Base-by-base conservation (phyloP, 1,140 invertebrate species). In the Drosophila malerkotliana region DNA sequence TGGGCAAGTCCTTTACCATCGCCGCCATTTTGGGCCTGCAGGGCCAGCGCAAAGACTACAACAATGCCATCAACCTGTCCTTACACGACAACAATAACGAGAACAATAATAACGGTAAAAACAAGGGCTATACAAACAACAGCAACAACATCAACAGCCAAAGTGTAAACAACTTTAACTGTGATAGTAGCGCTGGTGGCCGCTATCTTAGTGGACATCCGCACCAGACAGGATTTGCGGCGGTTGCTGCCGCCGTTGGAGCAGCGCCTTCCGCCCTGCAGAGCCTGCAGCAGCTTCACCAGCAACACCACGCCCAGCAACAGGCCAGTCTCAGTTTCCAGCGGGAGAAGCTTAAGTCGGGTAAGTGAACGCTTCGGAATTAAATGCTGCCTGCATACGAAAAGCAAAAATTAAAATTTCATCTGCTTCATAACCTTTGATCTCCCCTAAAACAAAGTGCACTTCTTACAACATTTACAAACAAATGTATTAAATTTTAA, bases 21-120 rank as follows among this genome's bases (percentile, higher is more conserved):
- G 96, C 96, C 68, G 95, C 95, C 14, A 96, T 97, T 78, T 93
- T 97, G n/a, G 96, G 95, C 6, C 92, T 95, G 52, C 92, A 92
- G 47, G 82, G 54, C 53, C 83, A 87, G 24, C 74, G 83, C n/a
- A 91, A 92, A 67, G 91, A 92, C 49, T 91, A 90, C 76, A 91
- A 90, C 77, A 91, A 89, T 76, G 91, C 89, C 59, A 92, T 92
- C 64, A 92, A 92, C 80, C 67, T 92, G 67, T 92, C 91, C 61
- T 74, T 92, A 34, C 91, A 92, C 77, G 83, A 78, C 58, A 82
- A 57, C 72, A 72, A 64, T 32, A 49, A 41, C 62, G 75, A 8
- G 55, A 78, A 57, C 75, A 72, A 64, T 44, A 49, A 41, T 58
- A 66, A 8, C 41, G 34, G 14, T 49, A 54, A 56, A 52, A 72